Evolutionary conservation across 2,113 vertebrate genomes (phyloP).

Genomic region (Callipepla squamata): DNA sequence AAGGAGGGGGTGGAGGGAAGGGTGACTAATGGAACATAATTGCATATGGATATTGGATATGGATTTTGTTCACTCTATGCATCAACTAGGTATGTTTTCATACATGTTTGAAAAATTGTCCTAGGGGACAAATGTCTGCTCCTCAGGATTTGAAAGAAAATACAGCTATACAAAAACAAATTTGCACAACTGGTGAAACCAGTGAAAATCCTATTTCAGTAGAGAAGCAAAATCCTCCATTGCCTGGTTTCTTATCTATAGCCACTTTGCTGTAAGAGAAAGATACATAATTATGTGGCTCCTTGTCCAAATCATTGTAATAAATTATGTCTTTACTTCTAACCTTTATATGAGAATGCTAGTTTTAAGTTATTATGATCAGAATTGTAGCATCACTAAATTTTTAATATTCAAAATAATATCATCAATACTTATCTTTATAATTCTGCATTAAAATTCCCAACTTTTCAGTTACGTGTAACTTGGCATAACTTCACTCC

Average conservation of each 20-base stretch:
- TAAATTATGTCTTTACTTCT: slow-evolving; percentile 9
- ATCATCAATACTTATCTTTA: not conserved
- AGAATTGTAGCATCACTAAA: not conserved
- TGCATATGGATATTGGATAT: slow-evolving; percentile 63
- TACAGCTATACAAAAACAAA: not conserved
- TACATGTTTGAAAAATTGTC: slow-evolving; percentile 49
- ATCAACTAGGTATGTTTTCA: slow-evolving; percentile 34
- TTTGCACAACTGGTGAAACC: slow-evolving; percentile 36
- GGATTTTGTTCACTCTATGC: slow-evolving; percentile 53
- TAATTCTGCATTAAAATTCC: not conserved
- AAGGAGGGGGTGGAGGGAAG: slow-evolving; percentile 31
- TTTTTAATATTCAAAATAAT: not conserved
- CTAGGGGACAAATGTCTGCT: slow-evolving; percentile 30
- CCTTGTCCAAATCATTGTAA: not conserved
- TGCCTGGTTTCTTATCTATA: slow-evolving; percentile 50
- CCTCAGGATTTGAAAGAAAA: slow-evolving; percentile 41
- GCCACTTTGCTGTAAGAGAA: slow-evolving; percentile 47
- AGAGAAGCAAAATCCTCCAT: slow-evolving; percentile 45
- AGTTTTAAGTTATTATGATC: not conserved
- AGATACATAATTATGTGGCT: slow-evolving; percentile 52
- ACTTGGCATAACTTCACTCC: not conserved
- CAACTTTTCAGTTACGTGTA: not conserved
- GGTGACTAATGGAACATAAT: slow-evolving; percentile 72
- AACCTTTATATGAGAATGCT: not conserved
- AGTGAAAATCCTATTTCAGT: slow-evolving; percentile 47